Conservation (phyloP, 2,113 vertebrate species). For the Spizaetus ornatus region DNA sequence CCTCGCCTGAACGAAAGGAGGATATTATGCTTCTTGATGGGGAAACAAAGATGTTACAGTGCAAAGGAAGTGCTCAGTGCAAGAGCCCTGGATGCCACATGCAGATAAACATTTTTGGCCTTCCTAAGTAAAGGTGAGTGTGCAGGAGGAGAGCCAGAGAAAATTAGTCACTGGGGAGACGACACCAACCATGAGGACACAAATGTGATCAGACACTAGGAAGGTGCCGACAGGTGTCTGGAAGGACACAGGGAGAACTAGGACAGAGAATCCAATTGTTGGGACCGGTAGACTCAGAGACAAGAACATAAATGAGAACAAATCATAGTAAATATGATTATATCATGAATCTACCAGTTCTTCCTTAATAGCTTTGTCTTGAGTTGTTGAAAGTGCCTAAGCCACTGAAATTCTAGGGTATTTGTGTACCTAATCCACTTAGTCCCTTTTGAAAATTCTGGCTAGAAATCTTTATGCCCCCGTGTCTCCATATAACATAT, state of each 20-base stretch:
- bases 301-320: neutral
- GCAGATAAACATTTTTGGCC: neutral
- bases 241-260: neutral
- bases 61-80: neutral
- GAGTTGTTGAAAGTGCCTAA: constrained; percentile 2
- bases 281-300: neutral
- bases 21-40: neutral
- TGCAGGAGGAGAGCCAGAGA: neutral
- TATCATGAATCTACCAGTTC: neutral
- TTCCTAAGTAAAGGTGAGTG: neutral
- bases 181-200: neutral
- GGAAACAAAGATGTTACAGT: constrained; percentile 2
- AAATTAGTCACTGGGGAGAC: neutral
- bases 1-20: neutral
- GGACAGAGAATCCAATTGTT: neutral
- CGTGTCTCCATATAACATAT: neutral
- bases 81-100: neutral
- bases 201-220: neutral
- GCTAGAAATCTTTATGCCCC: neutral
- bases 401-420: neutral
- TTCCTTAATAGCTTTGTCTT: neutral
- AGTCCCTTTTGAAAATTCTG: neutral
- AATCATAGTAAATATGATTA: neutral
- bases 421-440: neutral
- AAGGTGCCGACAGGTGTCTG: neutral